Evolutionary conservation across 2,888 invertebrate genomes (phyloP).

Genomic region (Pharmacophagus antenor): DNA sequence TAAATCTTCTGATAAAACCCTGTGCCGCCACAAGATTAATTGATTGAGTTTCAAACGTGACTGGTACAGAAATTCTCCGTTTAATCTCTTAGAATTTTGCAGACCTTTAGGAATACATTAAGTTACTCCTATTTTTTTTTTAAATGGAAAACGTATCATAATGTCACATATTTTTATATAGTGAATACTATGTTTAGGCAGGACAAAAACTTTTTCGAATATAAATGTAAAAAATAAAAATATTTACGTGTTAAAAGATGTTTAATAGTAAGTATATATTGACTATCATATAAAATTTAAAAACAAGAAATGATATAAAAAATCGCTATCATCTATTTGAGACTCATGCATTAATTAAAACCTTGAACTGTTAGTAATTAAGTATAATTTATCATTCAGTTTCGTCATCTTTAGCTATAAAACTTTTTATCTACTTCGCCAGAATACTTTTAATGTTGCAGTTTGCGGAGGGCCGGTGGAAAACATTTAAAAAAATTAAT

Average conservation of each 20-base stretch:
- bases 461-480: not conserved
- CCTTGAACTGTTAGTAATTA: slow-evolving; percentile 54
- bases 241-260: no score
- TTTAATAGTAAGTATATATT: no score
- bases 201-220: no score
- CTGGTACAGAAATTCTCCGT: slow-evolving; percentile 25
- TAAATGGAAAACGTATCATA: not conserved
- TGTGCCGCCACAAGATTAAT: slow-evolving; percentile 22
- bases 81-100: slow-evolving; percentile 22
- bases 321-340: not conserved
- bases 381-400: slow-evolving; percentile 79
- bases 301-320: no score
- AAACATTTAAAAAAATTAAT: slow-evolving; percentile 8
- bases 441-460: slow-evolving; percentile 13
- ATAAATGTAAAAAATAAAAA: no score
- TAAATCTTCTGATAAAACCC: slow-evolving; percentile 26
- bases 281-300: no score
- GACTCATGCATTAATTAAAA: not conserved
- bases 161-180: not conserved
- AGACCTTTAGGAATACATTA: not conserved
- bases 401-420: slow-evolving; percentile 68
- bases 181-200: no score
- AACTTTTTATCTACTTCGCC: slow-evolving; percentile 76
- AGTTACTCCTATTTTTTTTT: not conserved
- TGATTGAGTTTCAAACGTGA: slow-evolving; percentile 28